These are phyloP conservation scores for Drosophila malerkotliana DNA, from an alignment of 1,140 invertebrate genomes.

Conservation along the genomic window DNA sequence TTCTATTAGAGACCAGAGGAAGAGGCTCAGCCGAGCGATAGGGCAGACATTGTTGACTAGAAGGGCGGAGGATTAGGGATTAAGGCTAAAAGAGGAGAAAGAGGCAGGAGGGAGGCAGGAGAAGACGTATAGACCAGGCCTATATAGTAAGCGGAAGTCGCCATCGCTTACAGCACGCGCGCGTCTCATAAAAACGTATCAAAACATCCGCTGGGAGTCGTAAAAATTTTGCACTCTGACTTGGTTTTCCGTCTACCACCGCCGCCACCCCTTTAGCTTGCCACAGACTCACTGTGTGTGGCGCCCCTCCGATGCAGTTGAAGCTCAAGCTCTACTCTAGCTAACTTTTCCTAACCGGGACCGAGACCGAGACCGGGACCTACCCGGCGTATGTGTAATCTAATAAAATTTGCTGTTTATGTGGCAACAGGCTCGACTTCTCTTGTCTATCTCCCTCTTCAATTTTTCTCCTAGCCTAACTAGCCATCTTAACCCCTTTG, in stretches of 20 bases:
- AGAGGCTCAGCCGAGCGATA: conserved; percentile 49
- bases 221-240: conserved; percentile 81
- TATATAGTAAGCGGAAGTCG: conserved; percentile 53
- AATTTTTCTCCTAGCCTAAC: conserved; percentile 4
- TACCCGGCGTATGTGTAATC: conserved; percentile 77
- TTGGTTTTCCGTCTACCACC: conserved; percentile 33
- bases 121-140: conserved; percentile 25
- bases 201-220: conserved; percentile 80
- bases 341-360: conserved; percentile 23
- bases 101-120: background rate
- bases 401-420: conserved; percentile 82
- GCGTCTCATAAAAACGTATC: conserved; percentile 83
- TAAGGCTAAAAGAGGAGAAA: background rate
- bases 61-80: background rate
- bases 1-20: conserved; percentile 70
- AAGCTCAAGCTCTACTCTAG: background rate
- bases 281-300: too few relatives aligned
- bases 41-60: conserved; percentile 22
- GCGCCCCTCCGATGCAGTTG: conserved; percentile 26
- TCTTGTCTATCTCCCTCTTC: background rate
- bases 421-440: conserved; percentile 67
- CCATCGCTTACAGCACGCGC: conserved; percentile 77
- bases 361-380: background rate
- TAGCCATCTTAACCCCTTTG: conserved; percentile 23
- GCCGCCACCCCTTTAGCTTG: conserved; percentile 25